Base-by-base conservation (phyloP, 2,888 invertebrate species). In the Sminthurides aquaticus region DNA sequence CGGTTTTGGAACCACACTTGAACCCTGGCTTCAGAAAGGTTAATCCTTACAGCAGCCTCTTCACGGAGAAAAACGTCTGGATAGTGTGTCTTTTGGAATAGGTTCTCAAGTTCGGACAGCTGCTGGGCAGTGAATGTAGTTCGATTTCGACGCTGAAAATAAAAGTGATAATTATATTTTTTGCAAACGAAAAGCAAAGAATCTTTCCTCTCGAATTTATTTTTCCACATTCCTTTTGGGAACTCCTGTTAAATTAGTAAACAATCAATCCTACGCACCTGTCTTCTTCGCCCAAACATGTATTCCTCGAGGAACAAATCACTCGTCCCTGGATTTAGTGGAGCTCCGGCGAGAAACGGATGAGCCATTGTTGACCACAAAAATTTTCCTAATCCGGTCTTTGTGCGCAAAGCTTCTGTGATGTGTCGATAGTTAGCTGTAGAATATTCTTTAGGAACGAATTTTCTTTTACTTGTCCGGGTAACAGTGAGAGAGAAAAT, bases 41-140 rank as follows among this genome's bases (percentile, higher is more conserved):
- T 91, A 75, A 94, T 94, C 78, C 92, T 84, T 66, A 92, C 80
- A 0, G 95, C 95, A 8, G 94, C 91, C 80, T 94, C 93, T 79
- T 95, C 95, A 74, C 94, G 84, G 64, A 90, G 80, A 76, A 85
- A 86, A 25, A 94, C 94, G 77, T 94, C 94, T 3, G 94, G 95
- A 78, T 95, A 95, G 77, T 94, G 94, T 0, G 94, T 95, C 80
- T 92, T 91, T 79, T 92, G 91, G 79, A 95, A 95, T 25, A 95
- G 83, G 0, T 91, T 87, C 78, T 95, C 95, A 76, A 95, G 79
- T 77, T 94, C 92, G 77, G 91, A 90, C 57, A 95, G 82, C 80
- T 95, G 95, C 78, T 93, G 92, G 1, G 94, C 92, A 28, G 92
- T 93, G 78, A 95, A 95, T 0, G 94, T 95, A 8, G 95, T 95